phyloP scores from a whole-genome alignment of 2,888 invertebrate species.

The Choreutis nemorana region DNA sequence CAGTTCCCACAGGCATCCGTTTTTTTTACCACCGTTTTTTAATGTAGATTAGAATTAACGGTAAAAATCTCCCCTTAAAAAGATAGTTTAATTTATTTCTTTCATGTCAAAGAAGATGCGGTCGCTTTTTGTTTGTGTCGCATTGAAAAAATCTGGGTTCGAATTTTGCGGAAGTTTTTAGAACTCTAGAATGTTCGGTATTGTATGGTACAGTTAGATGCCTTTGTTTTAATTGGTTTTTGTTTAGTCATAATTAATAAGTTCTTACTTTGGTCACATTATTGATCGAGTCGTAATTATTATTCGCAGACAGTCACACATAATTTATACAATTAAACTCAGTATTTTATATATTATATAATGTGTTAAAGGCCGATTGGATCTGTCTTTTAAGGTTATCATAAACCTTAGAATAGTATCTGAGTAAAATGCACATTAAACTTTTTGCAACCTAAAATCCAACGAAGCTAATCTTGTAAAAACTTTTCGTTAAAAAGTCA shows the following conservation, averaged over 20 bases:
- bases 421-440: too few relatives aligned
- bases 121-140: slow-evolving; percentile 47
- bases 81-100: slow-evolving; percentile 63
- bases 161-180: slow-evolving; percentile 15
- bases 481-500: too few relatives aligned
- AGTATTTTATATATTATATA: too few relatives aligned
- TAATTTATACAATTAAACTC: too few relatives aligned
- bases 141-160: slow-evolving; percentile 27
- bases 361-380: too few relatives aligned
- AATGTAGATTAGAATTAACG: slow-evolving; percentile 55
- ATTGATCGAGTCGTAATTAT: too few relatives aligned
- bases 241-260: slow-evolving; percentile 6
- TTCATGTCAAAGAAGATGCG: slow-evolving; percentile 47
- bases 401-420: too few relatives aligned
- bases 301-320: too few relatives aligned
- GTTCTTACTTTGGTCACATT: too few relatives aligned
- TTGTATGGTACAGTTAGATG: slow-evolving; percentile 1
- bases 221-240: not conserved
- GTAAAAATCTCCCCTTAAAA: slow-evolving; percentile 59
- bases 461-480: too few relatives aligned
- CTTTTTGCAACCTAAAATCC: too few relatives aligned
- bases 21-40: slow-evolving; percentile 43
- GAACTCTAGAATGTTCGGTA: not conserved
- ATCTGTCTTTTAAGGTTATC: too few relatives aligned
- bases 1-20: slow-evolving; percentile 54